Percentiles rank a stretch among this genome's conserved stretches.
Conservation (phyloP, 2,113 vertebrate species). For the Gadus macrocephalus region DNA sequence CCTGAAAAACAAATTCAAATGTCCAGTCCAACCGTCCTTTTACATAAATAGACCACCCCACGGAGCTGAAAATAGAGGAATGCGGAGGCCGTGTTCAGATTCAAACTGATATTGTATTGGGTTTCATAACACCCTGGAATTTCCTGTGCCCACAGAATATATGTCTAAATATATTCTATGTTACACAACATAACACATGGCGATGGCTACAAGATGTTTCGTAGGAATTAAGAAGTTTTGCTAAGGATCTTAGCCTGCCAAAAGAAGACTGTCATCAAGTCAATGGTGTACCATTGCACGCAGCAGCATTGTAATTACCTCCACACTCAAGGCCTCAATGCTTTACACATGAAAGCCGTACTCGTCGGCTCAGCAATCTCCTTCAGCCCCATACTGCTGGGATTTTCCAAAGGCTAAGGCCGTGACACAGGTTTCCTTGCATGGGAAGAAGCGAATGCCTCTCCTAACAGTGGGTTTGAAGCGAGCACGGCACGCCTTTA, state of each 20-base stretch:
- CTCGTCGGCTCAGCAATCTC: conserved; percentile 19
- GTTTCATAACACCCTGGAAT: conserved; percentile 45
- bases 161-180: conserved; percentile 16
- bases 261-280: conserved; percentile 44
- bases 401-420: conserved; percentile 45
- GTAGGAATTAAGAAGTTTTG: conserved; percentile 34
- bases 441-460: conserved; percentile 31
- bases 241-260: conserved; percentile 41
- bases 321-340: conserved; percentile 41
- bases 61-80: conserved; percentile 23
- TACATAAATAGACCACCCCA: background rate
- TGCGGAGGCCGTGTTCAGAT: conserved; percentile 12
- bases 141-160: conserved; percentile 46
- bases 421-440: conserved; percentile 32
- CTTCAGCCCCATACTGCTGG: conserved; percentile 24
- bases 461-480: conserved; percentile 47
- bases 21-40: background rate
- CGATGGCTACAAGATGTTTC: conserved; percentile 27
- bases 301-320: conserved; percentile 51
- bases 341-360: conserved; percentile 13
- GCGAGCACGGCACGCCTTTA: conserved; percentile 18
- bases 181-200: conserved; percentile 45
- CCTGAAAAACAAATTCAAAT: background rate
- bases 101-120: conserved; percentile 46
- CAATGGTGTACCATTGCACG: conserved; percentile 35